Percentiles rank a stretch among this genome's conserved stretches.
These are phyloP conservation scores for Zoanthus sociatus DNA, from an alignment of 92 coral and sea anemone species.

Conservation along the genomic window DNA sequence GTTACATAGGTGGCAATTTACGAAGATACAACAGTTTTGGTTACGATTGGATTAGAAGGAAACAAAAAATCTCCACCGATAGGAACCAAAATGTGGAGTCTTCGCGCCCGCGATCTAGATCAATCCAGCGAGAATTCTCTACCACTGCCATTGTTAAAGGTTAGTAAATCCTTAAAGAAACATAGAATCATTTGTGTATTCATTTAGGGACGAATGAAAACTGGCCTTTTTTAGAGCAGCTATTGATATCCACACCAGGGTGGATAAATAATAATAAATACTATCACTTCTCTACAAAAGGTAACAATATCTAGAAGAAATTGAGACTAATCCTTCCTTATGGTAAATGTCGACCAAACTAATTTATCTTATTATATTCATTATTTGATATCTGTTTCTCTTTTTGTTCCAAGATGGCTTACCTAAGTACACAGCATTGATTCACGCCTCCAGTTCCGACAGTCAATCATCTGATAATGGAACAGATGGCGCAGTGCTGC, in stretches of 20 bases:
- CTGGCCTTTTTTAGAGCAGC: no score
- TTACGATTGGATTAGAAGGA: constrained; percentile 42
- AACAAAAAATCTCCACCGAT: constrained; percentile 32
- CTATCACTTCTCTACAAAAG: no score
- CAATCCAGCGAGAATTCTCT: constrained; percentile 45
- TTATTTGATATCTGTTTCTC: neutral
- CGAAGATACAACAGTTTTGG: constrained; percentile 70
- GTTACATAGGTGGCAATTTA: constrained; percentile 20
- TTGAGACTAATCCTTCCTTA: no score
- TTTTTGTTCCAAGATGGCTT: neutral
- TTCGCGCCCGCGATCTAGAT: constrained; percentile 39
- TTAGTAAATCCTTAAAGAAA: neutral
- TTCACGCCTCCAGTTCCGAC: neutral
- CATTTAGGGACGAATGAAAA: neutral
- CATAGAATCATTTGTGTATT: neutral
- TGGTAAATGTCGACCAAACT: no score
- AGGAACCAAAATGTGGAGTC: constrained; percentile 25
- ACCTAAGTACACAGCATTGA: constrained; percentile 5
- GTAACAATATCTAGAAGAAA: no score
- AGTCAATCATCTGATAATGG: constrained; percentile 8
- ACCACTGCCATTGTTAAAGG: constrained; percentile 5
- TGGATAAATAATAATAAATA: no score
- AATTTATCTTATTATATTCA: neutral
- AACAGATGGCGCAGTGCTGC: neutral
- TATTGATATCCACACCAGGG: no score